A percentile compares a stretch with the other conserved stretches of the same genome.
These are phyloP conservation scores for Cryptoprocta ferox DNA, from an alignment of 2,797 vertebrate species.

Conservation along the genomic window DNA sequence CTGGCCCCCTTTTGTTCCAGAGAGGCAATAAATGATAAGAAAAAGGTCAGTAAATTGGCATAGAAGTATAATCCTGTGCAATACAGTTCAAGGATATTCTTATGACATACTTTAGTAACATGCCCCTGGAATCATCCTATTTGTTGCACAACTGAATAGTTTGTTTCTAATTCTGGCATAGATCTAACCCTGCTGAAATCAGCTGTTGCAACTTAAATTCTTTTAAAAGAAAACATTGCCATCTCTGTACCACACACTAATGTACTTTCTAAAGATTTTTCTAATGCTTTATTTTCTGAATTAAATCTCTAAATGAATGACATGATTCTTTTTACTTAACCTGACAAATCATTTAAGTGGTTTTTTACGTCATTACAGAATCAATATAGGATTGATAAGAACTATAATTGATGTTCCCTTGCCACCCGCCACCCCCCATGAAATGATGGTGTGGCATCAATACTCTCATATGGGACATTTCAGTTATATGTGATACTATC, in stretches of 20 bases:
- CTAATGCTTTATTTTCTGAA: slow-evolving; percentile 30
- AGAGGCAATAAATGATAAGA: slow-evolving; percentile 25
- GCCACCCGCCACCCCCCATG: accelerated
- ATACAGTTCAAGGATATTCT: not conserved
- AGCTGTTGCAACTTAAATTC: slow-evolving; percentile 51
- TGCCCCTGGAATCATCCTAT: slow-evolving; percentile 44
- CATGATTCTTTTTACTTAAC: slow-evolving; percentile 24
- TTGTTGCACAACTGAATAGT: slow-evolving; percentile 55
- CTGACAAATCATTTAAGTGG: not conserved
- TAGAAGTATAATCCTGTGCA: slow-evolving; percentile 45
- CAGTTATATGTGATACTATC: slow-evolving; percentile 72
- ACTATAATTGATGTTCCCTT: not conserved
- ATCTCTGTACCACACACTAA: not conserved
- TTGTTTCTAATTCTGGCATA: slow-evolving; percentile 44
- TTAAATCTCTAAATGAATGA: slow-evolving; percentile 27
- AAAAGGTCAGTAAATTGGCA: not conserved
- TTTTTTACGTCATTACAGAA: slow-evolving; percentile 21
- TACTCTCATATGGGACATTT: slow-evolving; percentile 61
- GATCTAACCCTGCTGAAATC: slow-evolving; percentile 62
- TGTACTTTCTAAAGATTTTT: slow-evolving; percentile 55
- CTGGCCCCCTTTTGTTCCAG: not conserved
- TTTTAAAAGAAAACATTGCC: slow-evolving; percentile 57
- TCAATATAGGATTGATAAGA: slow-evolving; percentile 34
- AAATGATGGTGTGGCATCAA: not conserved
- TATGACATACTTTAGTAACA: slow-evolving; percentile 59